A percentile compares a stretch with the other conserved stretches of the same genome.
Evolutionary conservation across 2,113 vertebrate genomes (phyloP).

Genomic region (Pluvianellus socialis): DNA sequence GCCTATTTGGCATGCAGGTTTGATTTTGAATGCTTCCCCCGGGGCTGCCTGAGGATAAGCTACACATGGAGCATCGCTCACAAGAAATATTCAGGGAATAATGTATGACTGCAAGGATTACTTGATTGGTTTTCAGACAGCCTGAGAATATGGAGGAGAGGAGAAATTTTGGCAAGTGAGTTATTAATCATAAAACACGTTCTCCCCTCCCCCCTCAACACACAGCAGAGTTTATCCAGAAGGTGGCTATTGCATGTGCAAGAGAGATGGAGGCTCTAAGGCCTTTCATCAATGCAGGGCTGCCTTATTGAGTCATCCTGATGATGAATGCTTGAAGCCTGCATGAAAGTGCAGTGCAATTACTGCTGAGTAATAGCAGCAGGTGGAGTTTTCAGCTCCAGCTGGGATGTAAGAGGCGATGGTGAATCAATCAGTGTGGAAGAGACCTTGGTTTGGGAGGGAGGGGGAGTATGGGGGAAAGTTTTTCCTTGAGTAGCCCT

Average conservation of each 20-base stretch:
- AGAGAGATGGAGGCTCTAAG: neutral
- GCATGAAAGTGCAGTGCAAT: constrained; percentile 22
- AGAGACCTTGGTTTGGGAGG: neutral
- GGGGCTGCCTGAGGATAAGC: neutral
- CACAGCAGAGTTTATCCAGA: neutral
- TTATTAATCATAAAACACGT: neutral
- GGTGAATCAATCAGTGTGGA: constrained; percentile 23
- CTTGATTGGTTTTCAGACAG: neutral
- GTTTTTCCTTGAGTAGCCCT: neutral
- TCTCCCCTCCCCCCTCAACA: neutral
- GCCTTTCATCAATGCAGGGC: neutral
- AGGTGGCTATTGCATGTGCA: neutral
- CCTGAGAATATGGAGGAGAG: neutral
- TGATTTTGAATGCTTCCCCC: neutral
- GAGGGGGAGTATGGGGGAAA: neutral
- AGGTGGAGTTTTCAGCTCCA: constrained; percentile 43
- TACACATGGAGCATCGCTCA: neutral
- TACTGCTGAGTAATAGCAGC: constrained; percentile 57
- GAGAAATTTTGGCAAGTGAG: neutral
- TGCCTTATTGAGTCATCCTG: constrained; percentile 41
- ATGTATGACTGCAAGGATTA: neutral
- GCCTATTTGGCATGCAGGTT: neutral
- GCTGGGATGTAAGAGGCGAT: neutral
- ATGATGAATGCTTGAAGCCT: constrained; percentile 41
- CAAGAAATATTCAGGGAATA: neutral